A percentile compares a stretch with the other conserved stretches of the same genome.
Evolutionary conservation across 2,797 vertebrate genomes (phyloP).

Genomic region (Tiaroga cobitis): DNA sequence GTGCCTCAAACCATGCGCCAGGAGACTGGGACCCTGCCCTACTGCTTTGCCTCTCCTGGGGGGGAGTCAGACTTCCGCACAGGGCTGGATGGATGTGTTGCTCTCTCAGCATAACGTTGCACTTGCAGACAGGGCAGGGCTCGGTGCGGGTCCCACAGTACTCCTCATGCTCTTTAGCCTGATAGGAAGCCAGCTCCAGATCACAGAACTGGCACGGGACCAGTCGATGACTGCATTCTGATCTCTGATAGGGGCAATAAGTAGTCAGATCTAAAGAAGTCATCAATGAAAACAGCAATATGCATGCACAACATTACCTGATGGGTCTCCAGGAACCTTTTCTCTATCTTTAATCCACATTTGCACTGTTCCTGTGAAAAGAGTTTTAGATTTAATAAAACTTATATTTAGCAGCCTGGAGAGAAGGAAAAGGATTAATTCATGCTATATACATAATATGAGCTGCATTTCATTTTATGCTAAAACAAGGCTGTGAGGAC

Average conservation of each 20-base stretch:
- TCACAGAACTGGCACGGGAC: slow-evolving; percentile 90
- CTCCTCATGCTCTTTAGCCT: slow-evolving; percentile 89
- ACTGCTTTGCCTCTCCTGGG: slow-evolving; percentile 73
- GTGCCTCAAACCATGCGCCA: slow-evolving; percentile 74
- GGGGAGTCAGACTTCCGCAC: slow-evolving; percentile 78
- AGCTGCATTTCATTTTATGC: neutral
- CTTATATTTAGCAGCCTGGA: neutral
- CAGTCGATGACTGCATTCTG: slow-evolving; percentile 85
- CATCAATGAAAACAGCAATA: neutral
- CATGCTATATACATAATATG: neutral
- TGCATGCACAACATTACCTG: slow-evolving; percentile 76
- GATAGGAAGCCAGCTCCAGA: slow-evolving; percentile 86
- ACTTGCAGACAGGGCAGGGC: slow-evolving; percentile 83
- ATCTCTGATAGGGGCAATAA: slow-evolving; percentile 60
- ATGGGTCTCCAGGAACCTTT: slow-evolving; percentile 82
- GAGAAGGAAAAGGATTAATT: neutral
- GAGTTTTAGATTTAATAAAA: neutral
- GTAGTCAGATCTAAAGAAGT: neutral
- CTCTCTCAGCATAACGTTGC: slow-evolving; percentile 88
- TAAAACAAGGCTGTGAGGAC: neutral
- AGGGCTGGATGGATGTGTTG: slow-evolving; percentile 82
- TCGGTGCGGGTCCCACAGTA: slow-evolving; percentile 95
- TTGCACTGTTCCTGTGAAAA: slow-evolving; percentile 88
- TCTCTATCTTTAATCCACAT: slow-evolving; percentile 90
- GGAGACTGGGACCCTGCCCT: slow-evolving; percentile 66